Percentiles rank a stretch among this genome's conserved stretches.
These are phyloP conservation scores for Alviniconcha strummeri DNA, from an alignment of 2,888 invertebrate species.

Conservation along the genomic window DNA sequence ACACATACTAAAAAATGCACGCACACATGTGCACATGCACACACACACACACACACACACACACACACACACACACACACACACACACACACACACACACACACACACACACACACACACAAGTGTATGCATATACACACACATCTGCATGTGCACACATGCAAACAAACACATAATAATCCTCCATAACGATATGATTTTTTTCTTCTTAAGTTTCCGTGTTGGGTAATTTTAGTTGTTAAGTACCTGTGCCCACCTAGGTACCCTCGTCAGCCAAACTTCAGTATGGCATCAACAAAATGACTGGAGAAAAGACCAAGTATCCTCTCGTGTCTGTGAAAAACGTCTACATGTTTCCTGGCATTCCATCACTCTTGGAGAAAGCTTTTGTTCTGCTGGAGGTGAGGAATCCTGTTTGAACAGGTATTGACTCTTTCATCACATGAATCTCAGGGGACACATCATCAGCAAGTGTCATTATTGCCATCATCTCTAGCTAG, in stretches of 20 bases:
- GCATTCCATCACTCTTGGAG: slow-evolving; percentile 79
- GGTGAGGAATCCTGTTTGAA: slow-evolving; percentile 43
- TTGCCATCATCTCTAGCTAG: neutral
- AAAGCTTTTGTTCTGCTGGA: slow-evolving; percentile 73
- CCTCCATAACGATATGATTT: no score
- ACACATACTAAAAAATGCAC: neutral
- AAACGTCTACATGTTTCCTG: slow-evolving; percentile 84
- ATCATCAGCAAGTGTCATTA: neutral
- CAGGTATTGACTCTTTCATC: no score
- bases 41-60: no score
- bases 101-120: neutral
- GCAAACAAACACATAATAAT: neutral
- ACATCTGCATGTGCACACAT: neutral
- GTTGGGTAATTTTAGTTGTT: neutral
- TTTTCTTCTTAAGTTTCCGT: neutral
- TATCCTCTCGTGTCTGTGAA: slow-evolving; percentile 75
- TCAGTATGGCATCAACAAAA: slow-evolving; percentile 75
- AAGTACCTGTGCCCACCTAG: slow-evolving; percentile 47
- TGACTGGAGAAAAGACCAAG: slow-evolving; percentile 74
- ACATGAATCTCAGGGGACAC: no score
- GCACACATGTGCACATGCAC: neutral
- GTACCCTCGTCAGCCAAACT: slow-evolving; percentile 74
- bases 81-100: neutral
- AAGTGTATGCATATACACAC: no score
- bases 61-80: no score